Evolutionary conservation across 2,113 vertebrate genomes (phyloP), one percentile per base, ranked within the genome.

Genomic region (Thunnus maccoyii): DNA sequence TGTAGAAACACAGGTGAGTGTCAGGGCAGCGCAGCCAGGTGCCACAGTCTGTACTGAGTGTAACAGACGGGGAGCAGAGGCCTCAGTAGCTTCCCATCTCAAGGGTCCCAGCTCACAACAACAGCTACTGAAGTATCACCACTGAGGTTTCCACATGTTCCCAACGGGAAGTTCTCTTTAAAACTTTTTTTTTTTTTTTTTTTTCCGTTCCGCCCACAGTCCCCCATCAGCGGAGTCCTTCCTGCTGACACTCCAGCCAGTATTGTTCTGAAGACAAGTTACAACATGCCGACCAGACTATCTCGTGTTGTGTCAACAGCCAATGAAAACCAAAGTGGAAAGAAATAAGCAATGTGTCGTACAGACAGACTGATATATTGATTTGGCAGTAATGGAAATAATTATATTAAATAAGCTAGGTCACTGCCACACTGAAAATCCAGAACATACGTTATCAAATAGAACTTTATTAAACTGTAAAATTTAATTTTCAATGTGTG

Each of bases 261-360:
- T 11, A 14, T 47, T 66, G 44, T 62, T 51, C 50, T 17, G 12
- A 7, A 68, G 57, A 81, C 68, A 3, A 18, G 85, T 85, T 55
- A 8, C 50, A 76, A 71, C 88, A 77, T 16, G 75, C 2, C 18
- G 3, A 0, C 7, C 48, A 25, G 30, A 27, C 51, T 1, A 14
- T 60, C 25, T 74, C 72, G n/a, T 47, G 44, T 68, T 63, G 47
- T 64, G 72, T 65, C 68, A 68, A 78, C 73, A 83, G 66, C 15
- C 58, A 50, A 14, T 8, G 12, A 30, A 32, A 57, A 14, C 7
- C 60, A n/a, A 57, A 63, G 15, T 60, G 20, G 15, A 62, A 62
- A 61, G 22, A 54, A 41, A 66, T 7, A 12, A 52, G 50, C 4
- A 7, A 32, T 54, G 52, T 56, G 72, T 70, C 76, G 41, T 3